Evolutionary conservation across 2,113 vertebrate genomes (phyloP).

Genomic region (Cinclus cinclus): DNA sequence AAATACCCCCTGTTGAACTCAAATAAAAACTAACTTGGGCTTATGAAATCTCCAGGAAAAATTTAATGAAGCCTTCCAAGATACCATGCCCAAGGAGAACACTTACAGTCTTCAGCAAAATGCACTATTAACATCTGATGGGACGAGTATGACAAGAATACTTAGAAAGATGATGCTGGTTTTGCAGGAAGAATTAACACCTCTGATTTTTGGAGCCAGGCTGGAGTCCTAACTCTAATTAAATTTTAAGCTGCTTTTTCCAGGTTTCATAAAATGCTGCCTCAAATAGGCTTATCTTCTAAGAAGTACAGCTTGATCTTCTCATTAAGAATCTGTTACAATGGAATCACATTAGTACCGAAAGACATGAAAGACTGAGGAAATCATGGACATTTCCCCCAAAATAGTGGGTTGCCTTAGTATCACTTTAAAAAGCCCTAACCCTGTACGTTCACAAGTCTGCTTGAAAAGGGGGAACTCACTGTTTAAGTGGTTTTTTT

Average conservation of each 20-base stretch:
- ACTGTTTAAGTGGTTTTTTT: neutral
- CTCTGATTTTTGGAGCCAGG: neutral
- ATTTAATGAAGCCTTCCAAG: neutral
- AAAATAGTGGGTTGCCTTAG: neutral
- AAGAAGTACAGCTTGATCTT: neutral
- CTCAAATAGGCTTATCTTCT: slow-evolving; percentile 26
- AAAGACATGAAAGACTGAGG: neutral
- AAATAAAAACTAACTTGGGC: neutral
- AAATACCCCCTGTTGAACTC: neutral
- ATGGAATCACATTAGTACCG: neutral
- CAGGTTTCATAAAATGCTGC: slow-evolving; percentile 14
- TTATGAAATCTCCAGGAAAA: neutral
- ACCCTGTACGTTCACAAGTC: neutral
- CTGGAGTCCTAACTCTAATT: slow-evolving; percentile 7
- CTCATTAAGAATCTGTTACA: slow-evolving; percentile 26
- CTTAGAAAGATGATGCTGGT: neutral
- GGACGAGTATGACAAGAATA: neutral
- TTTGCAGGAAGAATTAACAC: neutral
- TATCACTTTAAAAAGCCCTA: neutral
- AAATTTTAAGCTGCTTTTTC: slow-evolving; percentile 16
- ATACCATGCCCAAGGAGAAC: neutral
- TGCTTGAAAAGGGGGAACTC: neutral
- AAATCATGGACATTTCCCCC: neutral
- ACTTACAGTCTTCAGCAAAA: neutral
- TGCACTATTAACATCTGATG: neutral